Percentiles rank a stretch among this genome's conserved stretches.
phyloP scores from a whole-genome alignment of 2,113 vertebrate genomes.

The Dunckerocampus dactyliophorus region DNA sequence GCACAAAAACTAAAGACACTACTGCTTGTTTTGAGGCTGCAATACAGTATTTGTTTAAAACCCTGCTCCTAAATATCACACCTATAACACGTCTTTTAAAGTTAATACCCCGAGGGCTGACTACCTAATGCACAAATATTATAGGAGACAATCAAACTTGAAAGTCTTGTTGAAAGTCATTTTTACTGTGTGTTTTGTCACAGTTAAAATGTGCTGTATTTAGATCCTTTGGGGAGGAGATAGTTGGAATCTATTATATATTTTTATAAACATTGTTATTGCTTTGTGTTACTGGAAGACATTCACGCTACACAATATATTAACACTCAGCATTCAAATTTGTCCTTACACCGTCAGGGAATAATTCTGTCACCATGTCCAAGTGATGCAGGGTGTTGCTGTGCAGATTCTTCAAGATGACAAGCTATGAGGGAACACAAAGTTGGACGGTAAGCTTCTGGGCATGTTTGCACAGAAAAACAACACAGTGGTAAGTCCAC shows the following conservation, averaged over 20 bases:
- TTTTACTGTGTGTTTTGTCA: not conserved
- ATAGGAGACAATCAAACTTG: not conserved
- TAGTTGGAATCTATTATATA: too few species aligned
- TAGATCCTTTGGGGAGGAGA: too few species aligned
- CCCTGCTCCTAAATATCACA: not conserved
- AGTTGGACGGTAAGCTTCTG: not conserved
- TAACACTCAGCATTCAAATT: not conserved
- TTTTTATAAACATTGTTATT: too few species aligned
- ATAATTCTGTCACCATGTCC: slow-evolving; percentile 50
- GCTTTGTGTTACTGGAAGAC: too few species aligned
- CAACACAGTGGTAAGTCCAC: too few species aligned
- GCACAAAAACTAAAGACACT: too few species aligned
- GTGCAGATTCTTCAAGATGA: slow-evolving; percentile 53
- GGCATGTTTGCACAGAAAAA: not conserved
- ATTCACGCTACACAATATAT: not conserved
- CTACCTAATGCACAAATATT: not conserved
- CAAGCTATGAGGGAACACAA: slow-evolving; percentile 43
- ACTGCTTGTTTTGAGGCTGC: too few species aligned
- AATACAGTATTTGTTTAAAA: not conserved
- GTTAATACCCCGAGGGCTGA: not conserved
- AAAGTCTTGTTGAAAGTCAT: not conserved
- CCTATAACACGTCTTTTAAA: not conserved
- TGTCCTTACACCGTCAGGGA: slow-evolving; percentile 59
- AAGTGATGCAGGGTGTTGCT: slow-evolving; percentile 51
- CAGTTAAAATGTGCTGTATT: not conserved